phyloP scores from a whole-genome alignment of 1,140 invertebrate genomes.

The Trichonephila inaurata region DNA sequence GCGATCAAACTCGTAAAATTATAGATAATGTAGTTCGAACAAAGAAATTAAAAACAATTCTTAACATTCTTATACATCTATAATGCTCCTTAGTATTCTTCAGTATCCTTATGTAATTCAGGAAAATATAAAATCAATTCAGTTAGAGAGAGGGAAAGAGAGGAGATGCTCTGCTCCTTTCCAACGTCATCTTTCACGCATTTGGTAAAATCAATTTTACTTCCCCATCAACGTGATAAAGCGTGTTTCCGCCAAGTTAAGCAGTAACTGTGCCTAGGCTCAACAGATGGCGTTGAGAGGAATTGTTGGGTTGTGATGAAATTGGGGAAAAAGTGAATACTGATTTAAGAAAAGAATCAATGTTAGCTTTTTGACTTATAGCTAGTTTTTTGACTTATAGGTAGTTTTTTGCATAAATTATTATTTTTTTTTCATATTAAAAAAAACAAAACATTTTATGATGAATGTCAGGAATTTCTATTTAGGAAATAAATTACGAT shows the following conservation, averaged over 20 bases:
- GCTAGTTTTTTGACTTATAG: not conserved
- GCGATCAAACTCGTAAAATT: too few species aligned
- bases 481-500: not conserved
- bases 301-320: not conserved
- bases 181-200: not conserved
- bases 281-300: not conserved
- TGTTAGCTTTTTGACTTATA: not conserved
- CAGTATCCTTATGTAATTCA: too few species aligned
- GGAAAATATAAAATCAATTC: too few species aligned
- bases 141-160: too few species aligned
- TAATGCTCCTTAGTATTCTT: too few species aligned
- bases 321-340: not conserved
- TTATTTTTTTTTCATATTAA: not conserved
- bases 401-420: not conserved
- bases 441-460: not conserved
- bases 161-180: too few species aligned
- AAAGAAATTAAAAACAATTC: too few species aligned
- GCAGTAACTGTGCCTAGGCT: not conserved
- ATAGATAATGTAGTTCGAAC: too few species aligned
- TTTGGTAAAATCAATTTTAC: not conserved
- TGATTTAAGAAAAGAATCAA: not conserved
- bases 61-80: too few species aligned
- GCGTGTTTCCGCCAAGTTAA: not conserved
- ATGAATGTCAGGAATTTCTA: not conserved
- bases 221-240: not conserved